Conservation (phyloP, 1,140 invertebrate genomes). For the Lepidotrigona ventralis region DNA sequence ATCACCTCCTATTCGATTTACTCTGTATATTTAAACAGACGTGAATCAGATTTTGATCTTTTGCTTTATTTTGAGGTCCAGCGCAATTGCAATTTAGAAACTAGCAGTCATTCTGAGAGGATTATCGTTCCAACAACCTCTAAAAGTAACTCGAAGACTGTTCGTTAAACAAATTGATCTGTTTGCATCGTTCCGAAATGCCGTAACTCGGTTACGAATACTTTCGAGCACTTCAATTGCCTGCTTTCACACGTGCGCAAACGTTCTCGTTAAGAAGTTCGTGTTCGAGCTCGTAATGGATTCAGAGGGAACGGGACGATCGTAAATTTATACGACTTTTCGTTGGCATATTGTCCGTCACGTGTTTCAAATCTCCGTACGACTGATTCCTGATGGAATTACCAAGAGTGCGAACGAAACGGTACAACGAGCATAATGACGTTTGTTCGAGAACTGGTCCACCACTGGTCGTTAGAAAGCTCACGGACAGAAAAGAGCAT, state of each 20-base stretch:
- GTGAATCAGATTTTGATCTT: neutral
- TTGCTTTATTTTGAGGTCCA: no score
- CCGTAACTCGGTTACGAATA: neutral
- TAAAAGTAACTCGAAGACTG: no score
- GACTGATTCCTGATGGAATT: conserved; percentile 23
- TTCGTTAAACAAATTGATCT: neutral
- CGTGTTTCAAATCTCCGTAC: neutral
- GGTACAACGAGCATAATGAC: conserved; percentile 3
- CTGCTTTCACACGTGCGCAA: neutral
- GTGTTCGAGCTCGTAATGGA: neutral
- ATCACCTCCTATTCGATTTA: no score
- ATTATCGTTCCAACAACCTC: no score
- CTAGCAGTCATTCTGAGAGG: no score
- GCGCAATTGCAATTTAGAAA: no score
- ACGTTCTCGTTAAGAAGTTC: neutral
- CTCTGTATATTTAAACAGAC: neutral
- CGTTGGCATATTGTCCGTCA: neutral
- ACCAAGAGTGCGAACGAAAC: neutral
- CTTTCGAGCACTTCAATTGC: neutral
- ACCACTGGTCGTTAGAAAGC: conserved; percentile 21
- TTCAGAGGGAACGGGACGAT: neutral
- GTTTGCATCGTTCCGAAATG: neutral
- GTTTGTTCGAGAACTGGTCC: conserved; percentile 3
- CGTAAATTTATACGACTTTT: conserved; percentile 26
- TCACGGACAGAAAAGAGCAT: neutral